Conservation (phyloP, 2,113 vertebrate species). For the Odontophorus gujanensis region DNA sequence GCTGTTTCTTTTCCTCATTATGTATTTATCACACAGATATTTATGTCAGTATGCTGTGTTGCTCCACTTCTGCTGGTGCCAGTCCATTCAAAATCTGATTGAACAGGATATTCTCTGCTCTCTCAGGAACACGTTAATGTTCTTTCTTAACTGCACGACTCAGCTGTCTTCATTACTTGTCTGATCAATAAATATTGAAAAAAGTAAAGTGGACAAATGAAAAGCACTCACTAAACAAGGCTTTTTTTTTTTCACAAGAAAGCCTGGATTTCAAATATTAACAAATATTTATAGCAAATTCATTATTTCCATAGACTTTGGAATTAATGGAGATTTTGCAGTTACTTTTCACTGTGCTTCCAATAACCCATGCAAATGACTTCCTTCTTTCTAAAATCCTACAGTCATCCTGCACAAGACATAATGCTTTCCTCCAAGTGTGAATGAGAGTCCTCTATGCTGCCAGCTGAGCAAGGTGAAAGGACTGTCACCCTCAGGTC, state of each 20-base stretch:
- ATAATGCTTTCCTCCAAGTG: background rate
- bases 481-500: background rate
- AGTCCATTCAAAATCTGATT: background rate
- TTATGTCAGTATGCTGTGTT: background rate
- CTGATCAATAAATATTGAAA: slow-evolving; percentile 56
- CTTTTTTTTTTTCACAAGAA: background rate
- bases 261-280: slow-evolving; percentile 9
- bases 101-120: background rate
- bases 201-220: slow-evolving; percentile 43
- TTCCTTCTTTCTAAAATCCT: background rate
- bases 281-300: background rate
- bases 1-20: slow-evolving; percentile 1
- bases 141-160: slow-evolving; percentile 3
- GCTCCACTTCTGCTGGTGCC: background rate
- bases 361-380: background rate
- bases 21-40: background rate
- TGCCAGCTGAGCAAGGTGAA: background rate
- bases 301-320: background rate
- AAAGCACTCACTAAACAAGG: background rate
- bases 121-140: background rate
- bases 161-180: slow-evolving; percentile 27
- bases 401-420: background rate
- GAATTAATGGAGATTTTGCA: background rate
- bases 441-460: background rate
- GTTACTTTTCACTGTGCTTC: background rate